Evolutionary conservation across 2,797 vertebrate species (phyloP).

Genomic region (Hydrolagus colliei): DNA sequence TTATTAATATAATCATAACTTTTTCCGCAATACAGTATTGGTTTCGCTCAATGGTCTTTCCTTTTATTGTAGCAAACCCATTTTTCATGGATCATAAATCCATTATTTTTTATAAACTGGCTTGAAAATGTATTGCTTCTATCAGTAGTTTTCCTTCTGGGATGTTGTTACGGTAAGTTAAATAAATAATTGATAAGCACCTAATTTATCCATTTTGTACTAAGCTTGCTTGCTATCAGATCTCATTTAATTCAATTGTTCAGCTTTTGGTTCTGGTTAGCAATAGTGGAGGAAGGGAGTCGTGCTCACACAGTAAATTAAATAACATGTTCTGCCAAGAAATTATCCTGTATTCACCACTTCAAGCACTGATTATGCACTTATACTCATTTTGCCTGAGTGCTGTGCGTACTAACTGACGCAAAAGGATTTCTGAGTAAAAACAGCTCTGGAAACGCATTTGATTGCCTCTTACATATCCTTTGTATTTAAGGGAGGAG

Average conservation of each 20-base stretch:
- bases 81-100: background rate
- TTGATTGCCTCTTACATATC: too few species aligned
- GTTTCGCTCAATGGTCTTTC: constrained; percentile 16
- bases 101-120: constrained; percentile 20
- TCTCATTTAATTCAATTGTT: constrained; percentile 21
- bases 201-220: constrained; percentile 24
- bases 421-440: too few species aligned
- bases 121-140: constrained; percentile 14
- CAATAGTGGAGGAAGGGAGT: background rate
- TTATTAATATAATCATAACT: constrained; percentile 8
- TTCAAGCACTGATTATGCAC: too few species aligned
- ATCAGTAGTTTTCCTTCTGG: constrained; percentile 20
- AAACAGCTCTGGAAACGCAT: too few species aligned
- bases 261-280: background rate
- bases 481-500: too few species aligned
- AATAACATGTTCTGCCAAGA: background rate
- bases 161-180: background rate
- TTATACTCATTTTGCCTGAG: too few species aligned
- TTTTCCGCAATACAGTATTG: background rate
- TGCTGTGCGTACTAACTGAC: too few species aligned
- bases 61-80: background rate
- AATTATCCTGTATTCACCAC: too few species aligned
- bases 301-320: background rate
- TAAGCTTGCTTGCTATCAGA: background rate
- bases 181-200: constrained; percentile 26